Conservation (phyloP, 2,888 invertebrate species). For the Drosophila merina region DNA sequence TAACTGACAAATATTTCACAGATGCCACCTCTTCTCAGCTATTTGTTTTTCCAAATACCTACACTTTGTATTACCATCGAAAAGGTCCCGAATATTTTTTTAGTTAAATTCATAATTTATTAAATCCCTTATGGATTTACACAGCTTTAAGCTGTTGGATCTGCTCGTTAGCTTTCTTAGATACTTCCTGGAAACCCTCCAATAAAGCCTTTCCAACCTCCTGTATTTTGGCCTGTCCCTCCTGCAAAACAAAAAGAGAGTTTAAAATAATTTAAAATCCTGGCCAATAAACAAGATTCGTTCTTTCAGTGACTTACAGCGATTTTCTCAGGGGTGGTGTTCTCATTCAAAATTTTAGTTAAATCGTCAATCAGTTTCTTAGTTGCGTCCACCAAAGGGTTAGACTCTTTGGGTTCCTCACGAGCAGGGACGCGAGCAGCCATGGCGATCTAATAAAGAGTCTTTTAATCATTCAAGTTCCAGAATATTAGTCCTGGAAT, state of each 20-base stretch:
- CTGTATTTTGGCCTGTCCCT: not conserved
- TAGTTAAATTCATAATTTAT: not conserved
- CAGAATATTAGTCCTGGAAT: not conserved
- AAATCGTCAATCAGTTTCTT: not conserved
- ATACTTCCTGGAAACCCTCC: not conserved
- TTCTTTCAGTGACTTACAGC: not conserved
- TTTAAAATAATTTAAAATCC: not conserved
- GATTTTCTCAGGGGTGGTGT: conserved; percentile 2
- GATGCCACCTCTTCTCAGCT: conserved; percentile 51
- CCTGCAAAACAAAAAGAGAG: not conserved
- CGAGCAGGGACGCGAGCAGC: conserved; percentile 15
- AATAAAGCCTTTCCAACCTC: not conserved
- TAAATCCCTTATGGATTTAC: not conserved
- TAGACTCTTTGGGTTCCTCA: conserved; percentile 17
- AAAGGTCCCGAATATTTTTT: no score
- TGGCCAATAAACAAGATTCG: not conserved
- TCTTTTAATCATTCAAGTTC: not conserved
- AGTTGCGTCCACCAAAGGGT: not conserved
- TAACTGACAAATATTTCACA: conserved; percentile 71
- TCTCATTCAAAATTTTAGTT: not conserved
- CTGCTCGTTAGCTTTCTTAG: not conserved
- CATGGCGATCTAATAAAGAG: conserved; percentile 8
- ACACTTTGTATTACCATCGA: not conserved
- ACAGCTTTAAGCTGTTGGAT: not conserved
- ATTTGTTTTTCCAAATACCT: conserved; percentile 36